These are phyloP conservation scores for Hipparchia sbordonii DNA, from an alignment of 2,888 invertebrate genomes.

Conservation along the genomic window DNA sequence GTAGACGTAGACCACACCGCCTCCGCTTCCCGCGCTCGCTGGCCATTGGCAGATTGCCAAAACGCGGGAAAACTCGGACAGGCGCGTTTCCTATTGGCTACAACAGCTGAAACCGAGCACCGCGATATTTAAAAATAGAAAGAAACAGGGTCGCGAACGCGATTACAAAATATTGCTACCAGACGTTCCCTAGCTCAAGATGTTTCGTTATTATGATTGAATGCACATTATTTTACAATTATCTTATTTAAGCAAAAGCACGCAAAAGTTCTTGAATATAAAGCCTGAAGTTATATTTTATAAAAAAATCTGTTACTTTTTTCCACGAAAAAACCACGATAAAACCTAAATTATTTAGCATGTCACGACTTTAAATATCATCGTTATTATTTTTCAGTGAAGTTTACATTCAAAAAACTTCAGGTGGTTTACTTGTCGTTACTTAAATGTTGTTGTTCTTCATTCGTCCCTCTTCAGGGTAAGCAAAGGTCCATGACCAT, in stretches of 20 bases:
- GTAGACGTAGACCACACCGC: slow-evolving; percentile 48
- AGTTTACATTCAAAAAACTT: not conserved
- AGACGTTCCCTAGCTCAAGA: slow-evolving; percentile 28
- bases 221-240: not conserved
- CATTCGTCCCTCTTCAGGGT: too few species aligned
- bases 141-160: slow-evolving; percentile 58
- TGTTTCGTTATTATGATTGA: not conserved
- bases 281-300: not conserved
- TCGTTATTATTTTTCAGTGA: not conserved
- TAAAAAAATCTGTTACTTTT: not conserved
- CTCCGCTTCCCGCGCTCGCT: slow-evolving; percentile 62
- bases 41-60: slow-evolving; percentile 77
- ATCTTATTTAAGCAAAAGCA: too few species aligned
- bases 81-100: slow-evolving; percentile 65
- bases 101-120: slow-evolving; percentile 75
- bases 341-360: not conserved
- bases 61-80: slow-evolving; percentile 70
- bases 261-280: too few species aligned
- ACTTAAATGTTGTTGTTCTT: too few species aligned
- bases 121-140: slow-evolving; percentile 82
- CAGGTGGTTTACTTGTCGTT: too few species aligned
- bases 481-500: too few species aligned
- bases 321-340: not conserved
- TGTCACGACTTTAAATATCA: not conserved
- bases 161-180: slow-evolving; percentile 55